These are phyloP conservation scores for Strigamia crassipes DNA, from an alignment of 2,888 invertebrate species.

Conservation along the genomic window DNA sequence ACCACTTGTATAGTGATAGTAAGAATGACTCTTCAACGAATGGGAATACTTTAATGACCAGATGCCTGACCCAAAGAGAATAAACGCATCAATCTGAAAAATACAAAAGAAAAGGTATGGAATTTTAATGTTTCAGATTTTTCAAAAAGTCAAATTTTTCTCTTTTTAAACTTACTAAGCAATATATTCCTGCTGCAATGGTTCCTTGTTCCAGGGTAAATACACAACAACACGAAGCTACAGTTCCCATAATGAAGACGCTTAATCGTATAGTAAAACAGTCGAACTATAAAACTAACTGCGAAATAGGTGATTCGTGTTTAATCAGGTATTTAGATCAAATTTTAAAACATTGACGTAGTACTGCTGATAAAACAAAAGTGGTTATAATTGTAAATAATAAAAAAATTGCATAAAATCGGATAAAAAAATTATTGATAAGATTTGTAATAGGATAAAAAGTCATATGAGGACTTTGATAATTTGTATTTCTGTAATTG, in stretches of 20 bases:
- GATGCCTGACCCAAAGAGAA: neutral
- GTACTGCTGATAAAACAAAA: too few species aligned
- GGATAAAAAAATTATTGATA: too few species aligned
- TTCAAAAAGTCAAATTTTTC: neutral
- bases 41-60: neutral
- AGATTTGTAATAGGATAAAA: too few species aligned
- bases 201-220: neutral
- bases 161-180: neutral
- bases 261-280: neutral
- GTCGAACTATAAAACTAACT: neutral
- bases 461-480: too few species aligned
- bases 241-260: neutral
- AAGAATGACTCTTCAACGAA: neutral
- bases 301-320: neutral
- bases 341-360: neutral
- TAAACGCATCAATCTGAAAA: neutral
- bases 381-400: too few species aligned
- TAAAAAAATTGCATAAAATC: too few species aligned
- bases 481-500: too few species aligned
- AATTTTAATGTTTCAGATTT: too few species aligned
- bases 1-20: neutral
- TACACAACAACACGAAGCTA: neutral
- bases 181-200: neutral
- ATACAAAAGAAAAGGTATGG: neutral
- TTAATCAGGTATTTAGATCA: neutral